Evolutionary conservation across 37 sponge, comb jelly and placozoan genomes (phyloP).

Genomic region (Cladorhizidae sp.): DNA sequence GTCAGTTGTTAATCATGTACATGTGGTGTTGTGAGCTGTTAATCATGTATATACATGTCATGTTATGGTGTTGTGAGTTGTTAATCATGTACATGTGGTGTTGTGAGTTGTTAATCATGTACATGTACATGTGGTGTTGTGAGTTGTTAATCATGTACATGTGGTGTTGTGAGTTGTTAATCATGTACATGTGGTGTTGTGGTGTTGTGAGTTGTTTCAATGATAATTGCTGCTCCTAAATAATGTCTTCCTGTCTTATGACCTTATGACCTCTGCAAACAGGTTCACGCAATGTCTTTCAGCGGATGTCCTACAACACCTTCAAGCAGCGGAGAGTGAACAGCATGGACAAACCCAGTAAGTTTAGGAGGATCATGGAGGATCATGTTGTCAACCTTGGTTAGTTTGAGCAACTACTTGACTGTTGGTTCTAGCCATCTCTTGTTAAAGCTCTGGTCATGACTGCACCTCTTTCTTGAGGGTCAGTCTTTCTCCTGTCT

Average conservation of each 20-base stretch:
- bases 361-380: no score
- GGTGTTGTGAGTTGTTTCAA: not conserved
- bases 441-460: no score
- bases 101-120: no score
- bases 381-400: no score
- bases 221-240: not conserved
- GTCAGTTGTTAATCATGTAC: not conserved
- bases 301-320: conserved; percentile 18
- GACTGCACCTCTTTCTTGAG: no score
- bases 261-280: not conserved
- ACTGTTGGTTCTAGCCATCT: no score
- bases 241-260: not conserved
- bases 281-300: conserved; percentile 4
- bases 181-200: not conserved
- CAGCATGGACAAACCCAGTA: conserved; percentile 6
- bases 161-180: not conserved
- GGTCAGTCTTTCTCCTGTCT: no score
- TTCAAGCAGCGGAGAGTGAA: conserved; percentile 23
- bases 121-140: not conserved
- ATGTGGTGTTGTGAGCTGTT: not conserved
- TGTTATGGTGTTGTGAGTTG: not conserved
- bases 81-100: no score
- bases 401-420: no score
- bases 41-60: no score
- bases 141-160: not conserved